Evolutionary conservation across 2,888 invertebrate species (phyloP), one percentile per base, ranked within the genome.

Genomic region (Chloroclysta siterata): DNA sequence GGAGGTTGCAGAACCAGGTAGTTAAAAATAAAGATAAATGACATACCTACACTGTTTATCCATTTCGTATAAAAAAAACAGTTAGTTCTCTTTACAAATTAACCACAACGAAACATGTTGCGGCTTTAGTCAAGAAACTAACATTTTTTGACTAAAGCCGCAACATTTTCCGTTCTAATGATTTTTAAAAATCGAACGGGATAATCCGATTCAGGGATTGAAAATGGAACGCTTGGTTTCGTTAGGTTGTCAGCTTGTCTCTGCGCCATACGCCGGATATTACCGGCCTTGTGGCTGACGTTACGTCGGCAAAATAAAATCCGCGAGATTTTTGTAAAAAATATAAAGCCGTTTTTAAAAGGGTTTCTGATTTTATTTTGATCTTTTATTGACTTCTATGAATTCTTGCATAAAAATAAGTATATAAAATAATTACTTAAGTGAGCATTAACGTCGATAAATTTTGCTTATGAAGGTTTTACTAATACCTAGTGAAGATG

Each of bases 221-320:
- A 58, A 62, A 65, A 57, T 52, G 41, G 50, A 57, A 69, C 60
- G 72, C 57, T 66, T 55, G 64, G 62, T 65, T 60, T 72, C 66
- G 68, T 60, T 69, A 75, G 63, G 70, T 65, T 74, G 73, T 73
- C 75, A 68, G 71, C 69, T 66, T 65, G 69, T 68, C 75, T 73
- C 71, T 71, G 67, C 75, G 70, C 72, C 28, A 28, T 74, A 72
- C 76, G 53, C 74, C 80, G 85, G 85, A 85, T 83, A 85, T 85
- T 84, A 80, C 81, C 77, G 75, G 79, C 83, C 77, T 83, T 80
- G 79, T 76, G 80, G 79, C 73, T 73, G 73, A 80, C 78, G 84
- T 28, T 42, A 11, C 36, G 36, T 11, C 11, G 47, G 46, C 46
- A 17, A 17, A 46, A 46, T 46, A 17, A 46, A 46, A 39, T 11